Percentiles rank a stretch among this genome's conserved stretches.
Conservation (phyloP, 2,888 invertebrate species). For the Quadriops clusia region DNA sequence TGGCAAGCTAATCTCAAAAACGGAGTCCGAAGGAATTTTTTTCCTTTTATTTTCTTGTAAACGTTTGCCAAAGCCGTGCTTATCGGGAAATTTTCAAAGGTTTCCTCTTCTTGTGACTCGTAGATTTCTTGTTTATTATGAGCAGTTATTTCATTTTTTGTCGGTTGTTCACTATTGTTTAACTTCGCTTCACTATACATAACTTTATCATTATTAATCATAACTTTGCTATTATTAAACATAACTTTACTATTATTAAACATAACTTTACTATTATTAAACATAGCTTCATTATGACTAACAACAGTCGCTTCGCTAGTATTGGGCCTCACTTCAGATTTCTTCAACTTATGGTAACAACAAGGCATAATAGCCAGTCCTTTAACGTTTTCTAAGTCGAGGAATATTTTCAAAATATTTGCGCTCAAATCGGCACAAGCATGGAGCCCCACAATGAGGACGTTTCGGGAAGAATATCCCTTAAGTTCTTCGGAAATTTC, state of each 20-base stretch:
- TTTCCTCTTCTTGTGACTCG: slow-evolving; percentile 21
- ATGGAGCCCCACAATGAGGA: slow-evolving; percentile 55
- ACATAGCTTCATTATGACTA: too few relatives aligned
- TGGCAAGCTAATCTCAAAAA: slow-evolving; percentile 65
- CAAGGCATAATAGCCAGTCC: slow-evolving; percentile 61
- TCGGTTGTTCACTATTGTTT: too few relatives aligned
- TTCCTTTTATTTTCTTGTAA: slow-evolving; percentile 30
- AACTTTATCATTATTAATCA: too few relatives aligned
- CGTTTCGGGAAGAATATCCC: slow-evolving; percentile 17
- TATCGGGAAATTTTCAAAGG: slow-evolving; percentile 55
- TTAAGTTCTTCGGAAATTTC: slow-evolving; percentile 37
- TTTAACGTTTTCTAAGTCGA: slow-evolving; percentile 42
- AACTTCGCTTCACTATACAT: too few relatives aligned
- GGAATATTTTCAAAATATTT: slow-evolving; percentile 52
- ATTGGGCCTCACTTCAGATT: slow-evolving; percentile 17
- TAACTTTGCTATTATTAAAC: too few relatives aligned
- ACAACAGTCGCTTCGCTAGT: too few relatives aligned
- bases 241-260: too few relatives aligned
- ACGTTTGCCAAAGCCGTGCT: slow-evolving; percentile 41
- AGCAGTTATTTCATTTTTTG: too few relatives aligned
- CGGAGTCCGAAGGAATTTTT: slow-evolving; percentile 44
- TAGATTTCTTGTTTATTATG: too few relatives aligned
- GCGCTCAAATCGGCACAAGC: slow-evolving; percentile 68
- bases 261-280: too few relatives aligned
- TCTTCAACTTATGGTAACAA: slow-evolving; percentile 62